phyloP scores from a whole-genome alignment of 1,140 invertebrate genomes.

The Homarus americanus region DNA sequence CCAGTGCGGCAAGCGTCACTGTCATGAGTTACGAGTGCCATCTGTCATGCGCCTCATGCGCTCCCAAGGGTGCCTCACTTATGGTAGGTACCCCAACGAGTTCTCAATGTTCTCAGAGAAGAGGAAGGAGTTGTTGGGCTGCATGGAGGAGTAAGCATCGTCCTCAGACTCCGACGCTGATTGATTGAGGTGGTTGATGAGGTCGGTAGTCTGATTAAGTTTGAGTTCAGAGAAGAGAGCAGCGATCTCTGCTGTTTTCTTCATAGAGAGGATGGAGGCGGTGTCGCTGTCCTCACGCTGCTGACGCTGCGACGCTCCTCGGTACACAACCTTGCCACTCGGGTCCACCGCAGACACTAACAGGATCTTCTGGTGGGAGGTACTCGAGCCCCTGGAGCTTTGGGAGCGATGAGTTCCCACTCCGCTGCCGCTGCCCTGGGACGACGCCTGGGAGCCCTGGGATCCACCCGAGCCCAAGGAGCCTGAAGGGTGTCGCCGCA shows the following conservation, averaged over 20 bases:
- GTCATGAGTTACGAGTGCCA: not conserved
- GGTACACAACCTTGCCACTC: conserved; percentile 79
- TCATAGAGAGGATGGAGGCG: conserved; percentile 84
- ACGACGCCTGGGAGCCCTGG: conserved; percentile 38
- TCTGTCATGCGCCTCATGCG: not conserved
- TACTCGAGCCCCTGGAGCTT: conserved; percentile 75
- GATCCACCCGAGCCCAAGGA: conserved; percentile 62
- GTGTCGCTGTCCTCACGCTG: conserved; percentile 60
- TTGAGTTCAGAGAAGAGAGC: conserved; percentile 88
- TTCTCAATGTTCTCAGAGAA: conserved; percentile 79
- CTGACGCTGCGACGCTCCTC: conserved; percentile 71
- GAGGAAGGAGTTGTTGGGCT: conserved; percentile 74
- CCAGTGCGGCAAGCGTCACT: not conserved
- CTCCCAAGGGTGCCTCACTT: conserved; percentile 11
- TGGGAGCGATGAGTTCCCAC: conserved; percentile 16
- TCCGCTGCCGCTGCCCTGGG: conserved; percentile 39
- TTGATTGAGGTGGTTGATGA: conserved; percentile 73
- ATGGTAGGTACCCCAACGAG: conserved; percentile 81
- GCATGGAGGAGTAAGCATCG: conserved; percentile 77
- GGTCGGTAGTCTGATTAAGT: conserved; percentile 77
- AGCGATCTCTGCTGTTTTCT: conserved; percentile 92
- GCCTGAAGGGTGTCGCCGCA: conserved; percentile 55
- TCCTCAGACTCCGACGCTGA: conserved; percentile 74
- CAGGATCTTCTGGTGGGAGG: conserved; percentile 77
- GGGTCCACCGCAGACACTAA: conserved; percentile 81